A percentile compares a stretch with the other conserved stretches of the same genome.
Conservation (phyloP, 2,797 vertebrate genomes). For the Sphenodon punctatus region DNA sequence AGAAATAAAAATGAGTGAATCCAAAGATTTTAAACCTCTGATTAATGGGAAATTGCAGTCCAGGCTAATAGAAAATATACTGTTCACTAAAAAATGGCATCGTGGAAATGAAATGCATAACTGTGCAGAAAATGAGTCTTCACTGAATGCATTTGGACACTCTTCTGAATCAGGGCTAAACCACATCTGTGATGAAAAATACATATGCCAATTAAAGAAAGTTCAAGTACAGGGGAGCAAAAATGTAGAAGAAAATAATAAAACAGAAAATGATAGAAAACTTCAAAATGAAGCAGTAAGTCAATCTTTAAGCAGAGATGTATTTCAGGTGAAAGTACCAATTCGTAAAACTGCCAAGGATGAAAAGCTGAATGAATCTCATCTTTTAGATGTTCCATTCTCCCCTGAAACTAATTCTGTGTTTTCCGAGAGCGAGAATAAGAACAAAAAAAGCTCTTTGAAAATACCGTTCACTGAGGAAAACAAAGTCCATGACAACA, state of each 20-base stretch:
- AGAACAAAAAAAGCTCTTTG: not conserved
- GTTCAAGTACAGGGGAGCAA: not conserved
- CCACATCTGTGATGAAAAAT: accelerated
- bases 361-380: constrained; percentile 26
- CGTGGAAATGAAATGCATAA: constrained; percentile 6
- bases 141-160: not conserved
- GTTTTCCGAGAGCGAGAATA: not conserved
- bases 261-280: not conserved
- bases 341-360: not conserved
- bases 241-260: accelerated
- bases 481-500: not conserved
- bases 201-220: not conserved
- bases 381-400: constrained; percentile 38
- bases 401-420: not conserved
- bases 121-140: not conserved
- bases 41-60: not conserved
- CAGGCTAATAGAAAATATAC: not conserved
- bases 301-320: not conserved
- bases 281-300: not conserved
- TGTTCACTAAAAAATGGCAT: not conserved
- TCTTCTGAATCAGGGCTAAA: not conserved
- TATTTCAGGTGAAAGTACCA: not conserved
- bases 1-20: not conserved
- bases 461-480: not conserved
- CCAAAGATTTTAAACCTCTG: not conserved